Evolutionary conservation across 2,113 vertebrate species (phyloP).

Genomic region (Gallinago jamesoni): DNA sequence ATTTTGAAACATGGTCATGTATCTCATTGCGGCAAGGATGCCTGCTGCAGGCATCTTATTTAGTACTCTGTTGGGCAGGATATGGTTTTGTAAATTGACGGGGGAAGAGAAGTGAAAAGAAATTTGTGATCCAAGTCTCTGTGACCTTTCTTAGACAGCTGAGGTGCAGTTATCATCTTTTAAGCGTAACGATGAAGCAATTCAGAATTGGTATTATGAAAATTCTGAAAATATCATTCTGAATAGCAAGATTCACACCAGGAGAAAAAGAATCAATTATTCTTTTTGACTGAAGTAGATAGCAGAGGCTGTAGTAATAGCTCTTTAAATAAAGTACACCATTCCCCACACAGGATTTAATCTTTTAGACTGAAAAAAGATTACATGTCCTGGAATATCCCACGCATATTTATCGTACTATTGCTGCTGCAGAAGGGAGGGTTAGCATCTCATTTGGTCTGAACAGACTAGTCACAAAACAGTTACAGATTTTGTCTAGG

Average conservation of each 20-base stretch:
- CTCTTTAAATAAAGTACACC: constrained; percentile 22
- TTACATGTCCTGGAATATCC: background rate
- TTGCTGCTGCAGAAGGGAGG: background rate
- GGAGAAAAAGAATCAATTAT: constrained; percentile 11
- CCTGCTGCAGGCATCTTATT: background rate
- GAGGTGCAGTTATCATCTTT: background rate
- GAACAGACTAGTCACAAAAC: background rate
- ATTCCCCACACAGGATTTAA: constrained; percentile 6
- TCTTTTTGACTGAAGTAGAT: constrained; percentile 4
- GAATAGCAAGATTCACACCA: background rate
- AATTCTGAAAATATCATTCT: background rate
- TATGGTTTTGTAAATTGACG: background rate
- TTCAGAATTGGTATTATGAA: background rate
- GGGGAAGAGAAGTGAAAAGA: background rate
- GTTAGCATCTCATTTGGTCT: background rate
- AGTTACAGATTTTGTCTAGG: background rate
- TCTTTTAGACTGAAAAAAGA: constrained; percentile 20
- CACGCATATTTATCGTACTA: background rate
- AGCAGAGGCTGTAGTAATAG: constrained; percentile 22
- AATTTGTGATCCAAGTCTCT: background rate
- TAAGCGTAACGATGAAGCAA: background rate
- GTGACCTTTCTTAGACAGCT: background rate
- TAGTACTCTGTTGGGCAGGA: background rate
- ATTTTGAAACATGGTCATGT: background rate
- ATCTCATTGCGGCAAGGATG: background rate